These are phyloP conservation scores for Eledona agricola DNA, from an alignment of 2,888 invertebrate genomes.

Conservation along the genomic window DNA sequence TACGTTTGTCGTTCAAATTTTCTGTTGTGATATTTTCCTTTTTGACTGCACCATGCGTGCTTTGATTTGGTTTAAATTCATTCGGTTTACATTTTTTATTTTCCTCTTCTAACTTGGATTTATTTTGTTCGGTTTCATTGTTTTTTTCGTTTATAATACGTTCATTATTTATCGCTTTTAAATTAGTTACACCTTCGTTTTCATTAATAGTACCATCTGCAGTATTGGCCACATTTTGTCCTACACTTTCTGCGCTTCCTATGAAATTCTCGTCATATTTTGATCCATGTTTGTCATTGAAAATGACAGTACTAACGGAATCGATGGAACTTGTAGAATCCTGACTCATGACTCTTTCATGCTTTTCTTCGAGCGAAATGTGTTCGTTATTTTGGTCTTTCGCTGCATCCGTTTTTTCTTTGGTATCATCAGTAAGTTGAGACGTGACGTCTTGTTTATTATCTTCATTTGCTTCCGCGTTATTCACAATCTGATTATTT, in stretches of 20 bases:
- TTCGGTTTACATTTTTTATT: too few relatives aligned
- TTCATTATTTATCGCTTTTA: too few relatives aligned
- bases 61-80: too few relatives aligned
- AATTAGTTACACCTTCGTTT: background rate
- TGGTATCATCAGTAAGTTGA: slow-evolving; percentile 1
- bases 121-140: too few relatives aligned
- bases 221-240: too few relatives aligned
- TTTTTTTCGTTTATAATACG: background rate
- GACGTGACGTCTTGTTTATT: slow-evolving; percentile 2
- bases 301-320: slow-evolving; percentile 15
- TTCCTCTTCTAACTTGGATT: too few relatives aligned
- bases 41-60: too few relatives aligned
- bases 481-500: slow-evolving; percentile 18
- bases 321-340: slow-evolving; percentile 20
- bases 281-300: slow-evolving; percentile 21
- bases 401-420: slow-evolving; percentile 2
- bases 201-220: background rate
- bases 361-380: background rate
- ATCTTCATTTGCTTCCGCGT: slow-evolving; percentile 7
- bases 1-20: too few relatives aligned
- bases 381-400: slow-evolving; percentile 7
- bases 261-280: background rate
- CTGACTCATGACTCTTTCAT: slow-evolving; percentile 1
- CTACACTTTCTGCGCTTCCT: slow-evolving; percentile 1
- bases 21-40: too few relatives aligned